Evolutionary conservation across 1,140 invertebrate genomes (phyloP).

Genomic region (Ceratina australensis): DNA sequence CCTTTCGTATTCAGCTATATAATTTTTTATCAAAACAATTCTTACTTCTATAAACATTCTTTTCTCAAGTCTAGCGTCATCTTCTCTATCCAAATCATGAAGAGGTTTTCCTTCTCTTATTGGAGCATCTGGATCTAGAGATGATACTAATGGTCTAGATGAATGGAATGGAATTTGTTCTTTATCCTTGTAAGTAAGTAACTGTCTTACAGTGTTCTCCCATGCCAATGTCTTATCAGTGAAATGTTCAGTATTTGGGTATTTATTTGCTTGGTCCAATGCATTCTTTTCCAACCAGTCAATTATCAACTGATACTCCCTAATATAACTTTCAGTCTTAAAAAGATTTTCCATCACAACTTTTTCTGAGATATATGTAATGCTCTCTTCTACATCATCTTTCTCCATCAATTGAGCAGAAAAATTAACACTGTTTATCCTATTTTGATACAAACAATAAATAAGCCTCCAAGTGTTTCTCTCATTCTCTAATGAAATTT

Average conservation of each 20-base stretch:
- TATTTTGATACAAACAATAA: conserved; percentile 89
- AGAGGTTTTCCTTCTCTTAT: conserved; percentile 88
- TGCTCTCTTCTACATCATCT: conserved; percentile 76
- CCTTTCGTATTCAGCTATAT: not conserved
- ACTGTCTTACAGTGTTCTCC: conserved; percentile 94
- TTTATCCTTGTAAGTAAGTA: conserved; percentile 80
- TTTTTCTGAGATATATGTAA: conserved; percentile 80
- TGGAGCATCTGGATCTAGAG: conserved; percentile 96
- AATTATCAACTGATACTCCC: conserved; percentile 91
- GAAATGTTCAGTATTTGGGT: conserved; percentile 85
- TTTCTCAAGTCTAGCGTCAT: conserved; percentile 88
- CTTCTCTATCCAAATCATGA: conserved; percentile 93
- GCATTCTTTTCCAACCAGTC: conserved; percentile 95
- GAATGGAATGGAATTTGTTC: conserved; percentile 80
- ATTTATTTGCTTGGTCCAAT: conserved; percentile 84
- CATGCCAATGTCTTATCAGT: conserved; percentile 89
- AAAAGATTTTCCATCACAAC: conserved; percentile 82
- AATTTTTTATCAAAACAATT: conserved; percentile 14
- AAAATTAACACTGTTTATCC: conserved; percentile 76
- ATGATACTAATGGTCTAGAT: conserved; percentile 83
- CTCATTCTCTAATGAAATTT: conserved; percentile 85
- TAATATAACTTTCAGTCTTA: conserved; percentile 83
- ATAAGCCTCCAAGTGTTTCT: conserved; percentile 93
- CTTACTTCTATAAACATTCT: conserved; percentile 78
- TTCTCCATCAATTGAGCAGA: conserved; percentile 69